Percentiles rank a stretch among this genome's conserved stretches.
Evolutionary conservation across 1,140 invertebrate genomes (phyloP).

Genomic region (Octopus sinensis): DNA sequence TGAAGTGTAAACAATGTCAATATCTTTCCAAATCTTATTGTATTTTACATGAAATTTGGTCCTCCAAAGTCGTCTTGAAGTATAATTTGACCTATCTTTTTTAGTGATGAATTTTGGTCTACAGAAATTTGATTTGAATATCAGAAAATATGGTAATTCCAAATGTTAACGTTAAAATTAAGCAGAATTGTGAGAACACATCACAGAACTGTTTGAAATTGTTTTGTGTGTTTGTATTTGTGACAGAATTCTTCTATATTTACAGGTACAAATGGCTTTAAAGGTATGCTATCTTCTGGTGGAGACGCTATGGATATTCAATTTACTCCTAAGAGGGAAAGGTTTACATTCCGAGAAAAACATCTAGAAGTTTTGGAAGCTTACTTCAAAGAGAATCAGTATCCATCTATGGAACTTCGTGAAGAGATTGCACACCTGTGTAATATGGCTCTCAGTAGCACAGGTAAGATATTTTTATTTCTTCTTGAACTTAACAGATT

Average conservation of each 20-base stretch:
- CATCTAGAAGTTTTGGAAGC: constrained; percentile 56
- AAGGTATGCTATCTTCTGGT: background rate
- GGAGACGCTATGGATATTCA: constrained; percentile 25
- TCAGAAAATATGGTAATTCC: no score
- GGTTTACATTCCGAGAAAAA: constrained; percentile 56
- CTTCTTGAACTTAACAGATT: no score
- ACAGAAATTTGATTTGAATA: no score
- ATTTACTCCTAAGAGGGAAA: constrained; percentile 45
- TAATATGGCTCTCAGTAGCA: constrained; percentile 45
- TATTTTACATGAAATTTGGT: no score
- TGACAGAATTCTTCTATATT: background rate
- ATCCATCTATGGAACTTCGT: constrained; percentile 54
- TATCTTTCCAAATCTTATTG: no score
- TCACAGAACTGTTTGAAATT: background rate
- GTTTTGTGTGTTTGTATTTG: background rate
- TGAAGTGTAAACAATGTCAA: no score
- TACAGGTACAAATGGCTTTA: background rate
- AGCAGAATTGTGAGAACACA: background rate
- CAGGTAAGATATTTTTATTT: constrained; percentile 25
- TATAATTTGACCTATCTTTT: no score
- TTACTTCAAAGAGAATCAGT: constrained; percentile 54
- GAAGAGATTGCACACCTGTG: constrained; percentile 55
- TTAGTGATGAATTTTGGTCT: no score
- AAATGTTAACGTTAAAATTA: no score
- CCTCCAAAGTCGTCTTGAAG: no score